These are phyloP conservation scores for Phortica okadai DNA, from an alignment of 2,888 invertebrate species.

Conservation along the genomic window DNA sequence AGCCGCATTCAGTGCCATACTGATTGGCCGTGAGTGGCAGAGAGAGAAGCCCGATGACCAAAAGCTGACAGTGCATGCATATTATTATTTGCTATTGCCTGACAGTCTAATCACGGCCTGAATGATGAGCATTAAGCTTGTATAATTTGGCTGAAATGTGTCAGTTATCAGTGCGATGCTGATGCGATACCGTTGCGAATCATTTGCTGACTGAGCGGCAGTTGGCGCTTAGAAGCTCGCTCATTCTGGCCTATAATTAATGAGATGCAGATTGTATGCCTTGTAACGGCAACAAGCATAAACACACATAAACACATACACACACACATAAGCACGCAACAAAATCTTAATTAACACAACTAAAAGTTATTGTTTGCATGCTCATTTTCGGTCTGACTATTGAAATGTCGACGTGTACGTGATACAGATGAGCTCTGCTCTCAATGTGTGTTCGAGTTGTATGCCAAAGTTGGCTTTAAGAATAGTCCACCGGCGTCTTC, in stretches of 20 bases:
- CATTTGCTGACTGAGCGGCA: conserved; percentile 5
- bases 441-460: conserved; percentile 13
- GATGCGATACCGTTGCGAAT: conserved; percentile 34
- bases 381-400: not conserved
- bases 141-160: conserved; percentile 23
- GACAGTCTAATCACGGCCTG: conserved; percentile 20
- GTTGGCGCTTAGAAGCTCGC: not conserved
- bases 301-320: conserved; percentile 1
- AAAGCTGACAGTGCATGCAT: not conserved
- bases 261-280: conserved; percentile 38
- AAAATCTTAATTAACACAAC: conserved; percentile 63
- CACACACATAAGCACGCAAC: conserved; percentile 23
- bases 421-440: not conserved
- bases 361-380: conserved; percentile 58
- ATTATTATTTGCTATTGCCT: conserved; percentile 9
- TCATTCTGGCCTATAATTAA: conserved; percentile 50
- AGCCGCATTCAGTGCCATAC: not conserved
- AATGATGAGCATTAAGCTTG: conserved; percentile 36
- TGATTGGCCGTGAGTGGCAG: too few species aligned
- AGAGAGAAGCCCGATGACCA: not conserved
- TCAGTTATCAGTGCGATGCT: conserved; percentile 26
- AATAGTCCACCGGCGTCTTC: too few species aligned
- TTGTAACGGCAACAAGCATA: conserved; percentile 29
- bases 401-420: not conserved
- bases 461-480: too few species aligned